These are phyloP conservation scores for Suncus etruscus DNA, from an alignment of 2,113 vertebrate genomes.

Conservation along the genomic window DNA sequence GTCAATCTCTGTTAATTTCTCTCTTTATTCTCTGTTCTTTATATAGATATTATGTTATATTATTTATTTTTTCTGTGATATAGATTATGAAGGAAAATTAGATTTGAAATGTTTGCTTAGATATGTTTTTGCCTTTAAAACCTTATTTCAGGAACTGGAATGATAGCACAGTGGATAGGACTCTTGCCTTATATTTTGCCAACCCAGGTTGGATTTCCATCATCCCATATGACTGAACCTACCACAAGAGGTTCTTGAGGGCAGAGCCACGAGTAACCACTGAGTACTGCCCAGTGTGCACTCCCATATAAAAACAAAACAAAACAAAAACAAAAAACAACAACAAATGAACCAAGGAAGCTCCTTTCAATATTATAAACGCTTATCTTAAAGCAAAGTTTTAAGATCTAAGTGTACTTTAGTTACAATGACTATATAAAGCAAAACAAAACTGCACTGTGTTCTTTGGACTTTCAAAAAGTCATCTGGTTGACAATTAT, in stretches of 20 bases:
- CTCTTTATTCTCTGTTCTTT: too few species aligned
- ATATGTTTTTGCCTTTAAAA: slow-evolving; percentile 30
- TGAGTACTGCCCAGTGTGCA: too few species aligned
- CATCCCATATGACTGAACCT: too few species aligned
- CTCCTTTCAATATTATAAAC: slow-evolving; percentile 34
- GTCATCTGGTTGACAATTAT: not conserved
- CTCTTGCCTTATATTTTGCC: too few species aligned
- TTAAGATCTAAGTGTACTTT: not conserved
- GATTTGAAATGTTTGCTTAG: slow-evolving; percentile 62
- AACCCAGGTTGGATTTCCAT: too few species aligned
- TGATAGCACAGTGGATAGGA: too few species aligned
- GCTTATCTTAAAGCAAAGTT: slow-evolving; percentile 16
- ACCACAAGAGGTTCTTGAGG: too few species aligned
- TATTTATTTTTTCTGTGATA: too few species aligned
- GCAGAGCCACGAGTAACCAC: too few species aligned
- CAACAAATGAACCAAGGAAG: not conserved
- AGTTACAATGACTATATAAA: slow-evolving; percentile 17
- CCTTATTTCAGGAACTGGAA: slow-evolving; percentile 22
- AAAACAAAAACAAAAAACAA: too few species aligned
- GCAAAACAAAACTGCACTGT: not conserved
- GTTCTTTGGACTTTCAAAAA: slow-evolving; percentile 46
- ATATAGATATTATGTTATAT: slow-evolving; percentile 21
- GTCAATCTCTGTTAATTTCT: too few species aligned
- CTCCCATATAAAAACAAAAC: too few species aligned
- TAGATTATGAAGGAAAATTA: not conserved